Conservation (phyloP, 2,797 vertebrate species). For the Oreonectes daqikongensis region DNA sequence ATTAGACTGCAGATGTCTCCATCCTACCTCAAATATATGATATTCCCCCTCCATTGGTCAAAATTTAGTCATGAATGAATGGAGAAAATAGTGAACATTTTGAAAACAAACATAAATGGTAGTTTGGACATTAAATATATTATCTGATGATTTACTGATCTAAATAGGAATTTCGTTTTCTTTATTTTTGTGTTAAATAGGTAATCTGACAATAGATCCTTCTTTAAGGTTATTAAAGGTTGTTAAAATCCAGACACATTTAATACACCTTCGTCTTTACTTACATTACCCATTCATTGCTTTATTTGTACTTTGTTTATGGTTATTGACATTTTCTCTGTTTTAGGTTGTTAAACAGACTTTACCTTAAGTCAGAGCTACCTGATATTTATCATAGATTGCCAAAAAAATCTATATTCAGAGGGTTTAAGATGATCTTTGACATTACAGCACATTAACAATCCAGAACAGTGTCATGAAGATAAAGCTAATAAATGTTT, state of each 20-base stretch:
- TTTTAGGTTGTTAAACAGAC: neutral
- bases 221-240: neutral
- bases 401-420: neutral
- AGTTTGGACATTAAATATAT: neutral
- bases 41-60: neutral
- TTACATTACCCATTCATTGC: neutral
- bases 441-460: neutral
- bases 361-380: conserved; percentile 10
- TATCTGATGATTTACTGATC: neutral
- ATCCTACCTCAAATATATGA: conserved; percentile 21
- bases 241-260: neutral
- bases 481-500: conserved; percentile 1
- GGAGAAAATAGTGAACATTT: neutral
- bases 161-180: neutral
- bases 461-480: neutral
- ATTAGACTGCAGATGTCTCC: conserved; percentile 33
- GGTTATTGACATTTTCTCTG: neutral
- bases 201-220: neutral
- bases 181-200: too few species aligned
- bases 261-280: neutral
- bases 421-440: neutral
- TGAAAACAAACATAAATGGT: neutral
- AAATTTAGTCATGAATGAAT: neutral
- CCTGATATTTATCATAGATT: neutral
- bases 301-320: neutral